A percentile compares a stretch with the other conserved stretches of the same genome.
Evolutionary conservation across 2,797 vertebrate species (phyloP).

Genomic region (Molossus alvarezi): DNA sequence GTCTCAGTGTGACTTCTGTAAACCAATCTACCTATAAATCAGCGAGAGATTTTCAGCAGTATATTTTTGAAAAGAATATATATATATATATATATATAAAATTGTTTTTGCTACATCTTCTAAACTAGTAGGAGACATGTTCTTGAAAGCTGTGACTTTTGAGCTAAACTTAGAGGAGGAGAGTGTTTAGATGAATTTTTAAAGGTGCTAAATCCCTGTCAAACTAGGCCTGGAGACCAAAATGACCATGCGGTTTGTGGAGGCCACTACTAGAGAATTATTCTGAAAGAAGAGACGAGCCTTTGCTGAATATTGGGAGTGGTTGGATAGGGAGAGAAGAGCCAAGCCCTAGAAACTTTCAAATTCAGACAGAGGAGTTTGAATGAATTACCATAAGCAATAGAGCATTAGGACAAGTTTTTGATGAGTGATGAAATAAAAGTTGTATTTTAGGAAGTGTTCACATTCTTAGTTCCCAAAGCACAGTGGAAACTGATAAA

Average conservation of each 20-base stretch:
- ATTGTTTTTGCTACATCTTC: slow-evolving; percentile 26
- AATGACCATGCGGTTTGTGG: neutral
- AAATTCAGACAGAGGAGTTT: neutral
- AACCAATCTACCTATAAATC: slow-evolving; percentile 3
- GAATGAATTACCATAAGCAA: neutral
- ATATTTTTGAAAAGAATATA: slow-evolving; percentile 6
- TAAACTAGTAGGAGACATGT: neutral
- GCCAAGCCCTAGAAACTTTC: neutral
- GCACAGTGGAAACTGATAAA: slow-evolving; percentile 20
- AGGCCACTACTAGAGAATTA: neutral
- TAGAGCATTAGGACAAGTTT: neutral
- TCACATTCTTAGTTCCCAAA: slow-evolving; percentile 66
- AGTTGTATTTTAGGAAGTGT: slow-evolving; percentile 42
- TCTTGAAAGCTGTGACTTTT: slow-evolving; percentile 53
- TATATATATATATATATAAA: neutral
- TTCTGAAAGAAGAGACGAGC: neutral
- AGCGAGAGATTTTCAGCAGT: slow-evolving; percentile 52
- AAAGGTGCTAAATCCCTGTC: neutral
- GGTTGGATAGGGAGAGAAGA: neutral
- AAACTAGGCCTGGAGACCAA: neutral
- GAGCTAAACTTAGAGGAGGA: slow-evolving; percentile 1
- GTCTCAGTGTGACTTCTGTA: neutral
- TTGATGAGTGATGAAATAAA: slow-evolving; percentile 47
- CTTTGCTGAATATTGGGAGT: neutral
- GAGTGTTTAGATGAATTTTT: slow-evolving; percentile 49